Evolutionary conservation across 2,113 vertebrate genomes (phyloP), one percentile per base, ranked within the genome.

Genomic region (Callospermophilus lateralis): DNA sequence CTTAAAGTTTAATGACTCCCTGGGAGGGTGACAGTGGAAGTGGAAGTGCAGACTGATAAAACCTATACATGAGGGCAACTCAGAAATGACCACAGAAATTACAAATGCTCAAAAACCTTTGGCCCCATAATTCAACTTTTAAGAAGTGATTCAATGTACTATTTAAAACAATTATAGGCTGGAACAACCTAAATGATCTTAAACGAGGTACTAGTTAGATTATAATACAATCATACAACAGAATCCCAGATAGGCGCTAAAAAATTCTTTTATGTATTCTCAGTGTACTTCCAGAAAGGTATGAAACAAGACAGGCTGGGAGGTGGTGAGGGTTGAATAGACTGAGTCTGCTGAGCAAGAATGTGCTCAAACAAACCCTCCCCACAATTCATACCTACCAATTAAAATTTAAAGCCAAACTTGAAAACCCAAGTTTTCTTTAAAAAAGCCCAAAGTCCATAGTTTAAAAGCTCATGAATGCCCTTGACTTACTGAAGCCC

Each of bases 301-400:
- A 42, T 79, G 32, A 79, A 84, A 78, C 30, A 45, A 20, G 45
- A 77, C 28, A 20, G 48, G 55, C 55, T 51, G 20, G 32, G n/a
- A 92, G 24, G 48, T 58, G 58, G 72, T 68, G 28, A n/a, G 68
- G 9, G 26, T 3, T 70, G 13, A 81, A 26, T 15, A 76, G n/a
- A n/a, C 4, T 83, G 17, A 68, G 74, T 34, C 37, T 63, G 37
- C 26, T 53, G n/a, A 94, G 22, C 24, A 72, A 11, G 9, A 16
- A 78, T 26, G 26, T 37, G 84, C 16, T 74, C 65, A 78, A 94
- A 94, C 13, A 89, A 92, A 63, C 61, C 68, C 65, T 63, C 24
- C 61, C 24, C 72, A 32, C 55, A 68, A 94, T 84, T 79, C 37
- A 4, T 24, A 74, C 12, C 28, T 51, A 84, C 70, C 61, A 63